Base-by-base conservation (phyloP, 2,797 vertebrate species). In the Enteromius thamalakanensis region DNA sequence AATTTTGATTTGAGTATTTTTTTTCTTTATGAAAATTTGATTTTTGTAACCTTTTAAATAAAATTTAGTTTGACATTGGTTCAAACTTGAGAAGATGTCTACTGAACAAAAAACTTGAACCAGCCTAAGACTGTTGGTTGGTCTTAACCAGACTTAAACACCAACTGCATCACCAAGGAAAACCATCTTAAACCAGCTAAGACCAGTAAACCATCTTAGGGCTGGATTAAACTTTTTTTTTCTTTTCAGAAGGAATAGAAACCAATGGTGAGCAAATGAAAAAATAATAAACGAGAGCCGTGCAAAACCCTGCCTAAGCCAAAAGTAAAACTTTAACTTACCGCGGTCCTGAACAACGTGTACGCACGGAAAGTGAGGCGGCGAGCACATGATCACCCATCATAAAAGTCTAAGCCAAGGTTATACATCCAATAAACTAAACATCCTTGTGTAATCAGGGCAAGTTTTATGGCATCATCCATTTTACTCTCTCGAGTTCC, bases 271-370 rank as follows among this genome's bases (percentile, higher is more conserved):
- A 51, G n/a, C 29, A 67, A 74, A 62, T 40, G 0, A 49, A 60
- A 62, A 23, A 67, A 29, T 11, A 23, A 64, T 70, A 34, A 26
- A 65, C 47, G 62, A 72, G 37, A 19, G 42, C 3, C 9, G 12
- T 42, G 37, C 34, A 58, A 42, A 67, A 55, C 19, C 55, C 62
- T 58, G 79, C 62, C 64, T 42, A 64, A 81, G 82, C 82, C 88
- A 87, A 84, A 83, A 90, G 94, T 96, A 90, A 95, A 95, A 94
- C 90, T 90, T 95, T 95, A 95, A 95, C 95, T 85, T 86, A 90
- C 90, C 79, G 49, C 87, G 88, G 89, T 90, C 87, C 89, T 90
- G 89, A 93, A 93, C 92, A 94, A 93, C 92, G 91, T 90, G 91
- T 90, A 91, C 90, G 85, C 84, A 82, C 74, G 69, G 79, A 84